Evolutionary conservation across 2,888 invertebrate genomes (phyloP).

Genomic region (Electrophaes corylata): DNA sequence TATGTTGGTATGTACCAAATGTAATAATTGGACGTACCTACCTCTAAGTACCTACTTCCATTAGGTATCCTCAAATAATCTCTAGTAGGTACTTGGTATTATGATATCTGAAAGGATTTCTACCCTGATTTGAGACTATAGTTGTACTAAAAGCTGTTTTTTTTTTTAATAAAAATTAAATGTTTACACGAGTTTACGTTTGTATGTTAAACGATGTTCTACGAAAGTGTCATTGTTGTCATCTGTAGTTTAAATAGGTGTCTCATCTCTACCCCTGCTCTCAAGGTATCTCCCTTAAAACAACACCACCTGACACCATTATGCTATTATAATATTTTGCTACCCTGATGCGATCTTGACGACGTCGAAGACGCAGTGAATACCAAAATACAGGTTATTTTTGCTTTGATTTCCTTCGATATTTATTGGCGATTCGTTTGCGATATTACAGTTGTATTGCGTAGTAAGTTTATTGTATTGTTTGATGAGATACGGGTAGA

Average conservation of each 20-base stretch:
- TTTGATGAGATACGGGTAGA: slow-evolving; percentile 9
- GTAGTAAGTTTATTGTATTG: slow-evolving; percentile 51
- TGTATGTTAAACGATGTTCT: too few species aligned
- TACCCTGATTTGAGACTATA: too few species aligned
- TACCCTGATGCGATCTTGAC: slow-evolving; percentile 77
- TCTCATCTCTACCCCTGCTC: slow-evolving; percentile 14
- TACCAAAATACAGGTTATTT: slow-evolving; percentile 63
- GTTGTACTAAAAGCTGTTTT: too few species aligned
- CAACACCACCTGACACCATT: slow-evolving; percentile 83
- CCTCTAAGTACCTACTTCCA: too few species aligned
- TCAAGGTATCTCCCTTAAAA: slow-evolving; percentile 57
- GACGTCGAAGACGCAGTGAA: slow-evolving; percentile 75
- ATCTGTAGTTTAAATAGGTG: slow-evolving; percentile 33
- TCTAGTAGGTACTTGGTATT: too few species aligned
- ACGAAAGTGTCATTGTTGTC: too few species aligned
- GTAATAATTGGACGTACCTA: too few species aligned
- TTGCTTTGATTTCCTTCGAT: slow-evolving; percentile 57
- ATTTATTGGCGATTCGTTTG: slow-evolving; percentile 72
- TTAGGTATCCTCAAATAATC: too few species aligned
- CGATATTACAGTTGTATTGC: slow-evolving; percentile 55
- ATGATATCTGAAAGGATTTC: too few species aligned
- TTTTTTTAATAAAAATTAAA: too few species aligned
- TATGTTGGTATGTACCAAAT: too few species aligned
- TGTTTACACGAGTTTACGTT: too few species aligned
- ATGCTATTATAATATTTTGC: slow-evolving; percentile 83